These are phyloP conservation scores for Clarias platycephalus DNA, from an alignment of 2,797 vertebrate species.

Conservation along the genomic window DNA sequence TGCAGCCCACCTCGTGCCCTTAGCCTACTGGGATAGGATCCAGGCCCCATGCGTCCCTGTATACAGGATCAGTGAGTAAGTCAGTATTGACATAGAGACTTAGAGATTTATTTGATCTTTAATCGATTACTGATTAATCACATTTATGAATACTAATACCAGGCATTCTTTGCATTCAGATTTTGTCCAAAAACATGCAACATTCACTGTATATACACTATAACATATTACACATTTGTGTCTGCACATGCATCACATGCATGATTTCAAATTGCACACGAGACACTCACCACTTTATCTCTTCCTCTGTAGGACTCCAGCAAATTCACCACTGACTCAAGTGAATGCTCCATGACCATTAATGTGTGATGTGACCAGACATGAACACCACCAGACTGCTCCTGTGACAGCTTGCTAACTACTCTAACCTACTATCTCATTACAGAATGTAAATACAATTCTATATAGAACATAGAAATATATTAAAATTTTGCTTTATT, in stretches of 20 bases:
- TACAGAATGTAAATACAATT: not conserved
- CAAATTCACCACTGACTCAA: conserved; percentile 70
- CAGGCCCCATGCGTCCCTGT: too few relatives aligned
- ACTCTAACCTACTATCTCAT: not conserved
- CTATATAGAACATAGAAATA: too few relatives aligned
- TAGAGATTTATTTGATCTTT: not conserved
- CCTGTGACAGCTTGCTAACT: not conserved
- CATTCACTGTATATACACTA: not conserved
- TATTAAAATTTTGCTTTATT: not conserved
- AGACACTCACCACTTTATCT: conserved; percentile 85
- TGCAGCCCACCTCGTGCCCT: too few relatives aligned
- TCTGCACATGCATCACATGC: not conserved
- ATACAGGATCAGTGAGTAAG: too few relatives aligned
- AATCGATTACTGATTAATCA: not conserved
- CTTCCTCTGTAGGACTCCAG: conserved; percentile 89
- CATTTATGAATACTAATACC: not conserved
- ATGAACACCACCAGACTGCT: not conserved
- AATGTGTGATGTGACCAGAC: not conserved
- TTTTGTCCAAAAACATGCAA: not conserved
- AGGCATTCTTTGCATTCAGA: not conserved
- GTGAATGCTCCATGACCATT: conserved; percentile 66
- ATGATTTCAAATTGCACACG: not conserved
- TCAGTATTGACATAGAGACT: too few relatives aligned
- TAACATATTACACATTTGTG: not conserved
- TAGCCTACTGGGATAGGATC: too few relatives aligned